Evolutionary conservation across 2,113 vertebrate genomes (phyloP).

Genomic region (Aptenodytes patagonicus): DNA sequence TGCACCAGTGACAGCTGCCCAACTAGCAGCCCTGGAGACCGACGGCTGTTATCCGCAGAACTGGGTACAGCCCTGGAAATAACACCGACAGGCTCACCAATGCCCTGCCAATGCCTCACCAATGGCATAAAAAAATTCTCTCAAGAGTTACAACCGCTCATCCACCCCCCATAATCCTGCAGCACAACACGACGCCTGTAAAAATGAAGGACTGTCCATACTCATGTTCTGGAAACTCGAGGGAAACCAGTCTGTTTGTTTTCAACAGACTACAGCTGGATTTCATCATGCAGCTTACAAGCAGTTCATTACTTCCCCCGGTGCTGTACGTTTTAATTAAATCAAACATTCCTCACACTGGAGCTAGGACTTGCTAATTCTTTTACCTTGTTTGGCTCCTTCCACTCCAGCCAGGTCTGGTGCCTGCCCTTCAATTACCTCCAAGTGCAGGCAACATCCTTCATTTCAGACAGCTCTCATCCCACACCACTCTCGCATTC

Average conservation of each 20-base stretch:
- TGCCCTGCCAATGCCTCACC: neutral
- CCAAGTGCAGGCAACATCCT: neutral
- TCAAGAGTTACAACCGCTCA: neutral
- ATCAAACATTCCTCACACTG: neutral
- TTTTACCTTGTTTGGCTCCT: neutral
- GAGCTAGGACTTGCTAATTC: neutral
- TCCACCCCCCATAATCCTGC: neutral
- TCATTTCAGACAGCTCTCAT: neutral
- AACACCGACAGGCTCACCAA: neutral
- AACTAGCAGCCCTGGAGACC: neutral
- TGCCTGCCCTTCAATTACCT: conserved; percentile 10
- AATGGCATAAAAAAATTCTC: neutral
- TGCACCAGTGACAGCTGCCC: neutral
- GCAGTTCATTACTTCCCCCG: neutral
- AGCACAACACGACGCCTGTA: neutral
- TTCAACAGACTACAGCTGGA: neutral
- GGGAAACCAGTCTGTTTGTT: neutral
- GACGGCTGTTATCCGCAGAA: neutral
- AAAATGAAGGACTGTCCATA: fast-evolving
- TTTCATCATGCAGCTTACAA: neutral
- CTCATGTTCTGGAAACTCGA: neutral
- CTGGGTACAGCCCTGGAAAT: neutral
- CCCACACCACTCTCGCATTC: neutral
- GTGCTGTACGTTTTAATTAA: neutral
- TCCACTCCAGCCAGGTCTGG: neutral